Percentiles rank a stretch among this genome's conserved stretches.
These are phyloP conservation scores for Rhinogobius similis DNA, from an alignment of 2,113 vertebrate genomes.

Conservation along the genomic window DNA sequence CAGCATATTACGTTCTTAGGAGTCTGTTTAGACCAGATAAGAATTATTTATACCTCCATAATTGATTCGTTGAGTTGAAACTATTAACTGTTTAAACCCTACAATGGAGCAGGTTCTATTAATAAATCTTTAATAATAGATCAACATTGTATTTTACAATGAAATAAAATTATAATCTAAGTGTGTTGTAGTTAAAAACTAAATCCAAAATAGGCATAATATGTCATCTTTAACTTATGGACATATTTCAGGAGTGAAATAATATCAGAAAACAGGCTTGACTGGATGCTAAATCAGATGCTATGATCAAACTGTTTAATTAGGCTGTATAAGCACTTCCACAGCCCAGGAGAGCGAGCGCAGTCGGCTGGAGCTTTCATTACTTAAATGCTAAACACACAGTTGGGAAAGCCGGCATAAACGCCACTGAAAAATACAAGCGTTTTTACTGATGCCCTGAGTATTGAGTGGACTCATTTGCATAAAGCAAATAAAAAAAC, in stretches of 20 bases:
- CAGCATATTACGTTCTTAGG: too few species aligned
- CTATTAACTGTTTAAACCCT: too few species aligned
- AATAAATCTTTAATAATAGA: too few species aligned
- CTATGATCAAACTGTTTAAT: conserved; percentile 67
- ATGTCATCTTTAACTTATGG: background rate
- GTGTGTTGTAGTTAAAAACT: too few species aligned
- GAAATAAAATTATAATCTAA: too few species aligned
- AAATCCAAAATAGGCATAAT: too few species aligned
- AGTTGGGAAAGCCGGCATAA: conserved; percentile 30
- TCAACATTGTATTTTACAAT: too few species aligned
- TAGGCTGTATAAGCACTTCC: conserved; percentile 61
- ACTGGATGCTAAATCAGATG: conserved; percentile 56
- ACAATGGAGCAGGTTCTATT: too few species aligned
- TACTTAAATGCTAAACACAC: conserved; percentile 42
- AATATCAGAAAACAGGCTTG: conserved; percentile 15
- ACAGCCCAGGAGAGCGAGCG: conserved; percentile 54
- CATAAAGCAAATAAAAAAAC: conserved; percentile 66
- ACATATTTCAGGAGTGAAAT: background rate
- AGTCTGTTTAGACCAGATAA: too few species aligned
- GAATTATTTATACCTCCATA: too few species aligned
- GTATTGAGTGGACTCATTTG: conserved; percentile 52
- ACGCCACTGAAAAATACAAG: conserved; percentile 48
- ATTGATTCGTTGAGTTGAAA: too few species aligned
- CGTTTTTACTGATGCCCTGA: conserved; percentile 28
- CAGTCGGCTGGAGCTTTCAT: conserved; percentile 49